These are phyloP conservation scores for Coenonympha arcania DNA, from an alignment of 2,888 invertebrate genomes.

Conservation along the genomic window DNA sequence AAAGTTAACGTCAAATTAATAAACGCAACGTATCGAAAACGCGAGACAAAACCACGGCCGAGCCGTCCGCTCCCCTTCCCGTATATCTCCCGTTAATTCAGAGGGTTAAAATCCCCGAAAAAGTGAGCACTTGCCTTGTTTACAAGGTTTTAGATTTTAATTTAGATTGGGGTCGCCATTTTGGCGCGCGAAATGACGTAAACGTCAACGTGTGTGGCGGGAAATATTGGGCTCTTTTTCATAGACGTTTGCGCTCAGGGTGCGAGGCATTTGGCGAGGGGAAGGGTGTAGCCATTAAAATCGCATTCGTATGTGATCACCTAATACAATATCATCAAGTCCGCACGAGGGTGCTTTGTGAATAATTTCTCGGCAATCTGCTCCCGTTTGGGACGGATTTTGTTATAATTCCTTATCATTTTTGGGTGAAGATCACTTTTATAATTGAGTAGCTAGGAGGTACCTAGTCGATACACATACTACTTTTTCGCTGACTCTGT, in stretches of 20 bases:
- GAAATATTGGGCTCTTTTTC: slow-evolving; percentile 41
- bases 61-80: slow-evolving; percentile 49
- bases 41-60: slow-evolving; percentile 50
- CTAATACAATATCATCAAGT: slow-evolving; percentile 76
- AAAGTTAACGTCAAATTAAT: slow-evolving; percentile 35
- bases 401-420: slow-evolving; percentile 42
- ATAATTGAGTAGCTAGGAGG: not conserved
- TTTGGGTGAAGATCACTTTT: slow-evolving; percentile 6
- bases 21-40: slow-evolving; percentile 31
- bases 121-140: slow-evolving; percentile 77
- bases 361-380: slow-evolving; percentile 74
- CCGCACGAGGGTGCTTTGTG: slow-evolving; percentile 65
- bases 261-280: slow-evolving; percentile 39
- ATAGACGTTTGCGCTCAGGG: slow-evolving; percentile 33
- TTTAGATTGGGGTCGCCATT: slow-evolving; percentile 71
- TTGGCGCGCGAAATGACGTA: slow-evolving; percentile 45
- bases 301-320: slow-evolving; percentile 75
- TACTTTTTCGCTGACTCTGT: no score
- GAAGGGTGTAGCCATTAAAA: slow-evolving; percentile 66
- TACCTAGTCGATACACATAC: no score
- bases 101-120: slow-evolving; percentile 75
- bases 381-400: slow-evolving; percentile 62
- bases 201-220: slow-evolving; percentile 37
- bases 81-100: slow-evolving; percentile 66
- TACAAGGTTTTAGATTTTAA: slow-evolving; percentile 77